phyloP scores from a whole-genome alignment of 53 echinoderm and acorn worm species.

The Hippasteria phrygiana region DNA sequence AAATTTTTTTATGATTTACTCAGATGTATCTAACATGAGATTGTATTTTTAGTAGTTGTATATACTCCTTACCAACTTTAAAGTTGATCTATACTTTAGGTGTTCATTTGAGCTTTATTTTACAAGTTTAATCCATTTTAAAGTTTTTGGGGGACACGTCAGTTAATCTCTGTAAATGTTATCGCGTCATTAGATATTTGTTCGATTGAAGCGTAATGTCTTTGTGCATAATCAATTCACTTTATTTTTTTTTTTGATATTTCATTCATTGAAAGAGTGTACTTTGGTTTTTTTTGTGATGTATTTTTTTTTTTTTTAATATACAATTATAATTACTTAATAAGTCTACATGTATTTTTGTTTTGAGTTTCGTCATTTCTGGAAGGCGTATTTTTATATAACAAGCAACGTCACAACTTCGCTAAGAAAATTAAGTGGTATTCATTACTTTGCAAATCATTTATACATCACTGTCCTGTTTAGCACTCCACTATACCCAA shows the following conservation, averaged over 20 bases:
- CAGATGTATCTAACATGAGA: background rate
- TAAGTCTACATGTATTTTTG: too few relatives aligned
- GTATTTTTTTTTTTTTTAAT: too few relatives aligned
- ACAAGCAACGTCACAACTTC: too few relatives aligned
- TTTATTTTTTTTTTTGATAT: background rate
- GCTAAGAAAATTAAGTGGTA: too few relatives aligned
- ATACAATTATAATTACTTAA: too few relatives aligned
- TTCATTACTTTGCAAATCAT: too few relatives aligned
- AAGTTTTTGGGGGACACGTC: background rate
- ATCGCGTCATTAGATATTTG: background rate
- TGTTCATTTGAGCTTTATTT: slow-evolving; percentile 26
- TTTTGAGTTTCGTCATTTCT: too few relatives aligned
- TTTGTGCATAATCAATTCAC: background rate
- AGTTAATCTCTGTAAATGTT: background rate
- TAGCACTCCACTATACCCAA: too few relatives aligned
- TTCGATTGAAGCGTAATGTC: background rate
- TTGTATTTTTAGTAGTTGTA: slow-evolving; percentile 57
- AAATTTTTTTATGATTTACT: background rate
- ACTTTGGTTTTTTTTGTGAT: too few relatives aligned
- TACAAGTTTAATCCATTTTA: too few relatives aligned
- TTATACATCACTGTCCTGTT: too few relatives aligned
- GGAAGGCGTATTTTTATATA: too few relatives aligned
- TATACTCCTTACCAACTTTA: slow-evolving; percentile 47
- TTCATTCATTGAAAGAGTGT: background rate
- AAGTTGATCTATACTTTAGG: background rate